Conservation (phyloP, 2,888 invertebrate genomes). For the Volucella inanis region DNA sequence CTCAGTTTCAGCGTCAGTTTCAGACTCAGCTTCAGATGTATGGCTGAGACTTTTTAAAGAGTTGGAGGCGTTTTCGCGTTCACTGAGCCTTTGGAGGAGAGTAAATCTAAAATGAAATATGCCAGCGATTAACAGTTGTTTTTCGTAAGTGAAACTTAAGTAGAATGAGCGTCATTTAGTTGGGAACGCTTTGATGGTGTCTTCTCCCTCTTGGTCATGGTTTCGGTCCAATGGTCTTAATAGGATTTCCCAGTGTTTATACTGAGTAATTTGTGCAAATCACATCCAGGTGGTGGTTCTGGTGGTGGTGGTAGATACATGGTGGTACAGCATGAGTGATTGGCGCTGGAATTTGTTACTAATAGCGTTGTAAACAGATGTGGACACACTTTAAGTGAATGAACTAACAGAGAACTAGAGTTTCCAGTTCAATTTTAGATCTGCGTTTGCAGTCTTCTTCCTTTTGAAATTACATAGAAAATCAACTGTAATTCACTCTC, state of each 20-base stretch:
- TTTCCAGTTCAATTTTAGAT: conserved; percentile 28
- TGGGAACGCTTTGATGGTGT: conserved; percentile 52
- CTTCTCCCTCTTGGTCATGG: conserved; percentile 3
- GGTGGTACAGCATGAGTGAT: conserved; percentile 58
- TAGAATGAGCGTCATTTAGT: conserved; percentile 74
- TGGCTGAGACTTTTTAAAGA: conserved; percentile 7
- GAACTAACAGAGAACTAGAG: conserved; percentile 35
- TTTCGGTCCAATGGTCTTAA: conserved; percentile 1
- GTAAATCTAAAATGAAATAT: conserved; percentile 74
- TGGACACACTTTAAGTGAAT: conserved; percentile 64
- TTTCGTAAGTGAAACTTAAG: conserved; percentile 75
- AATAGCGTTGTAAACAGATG: conserved; percentile 74
- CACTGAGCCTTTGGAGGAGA: conserved; percentile 18
- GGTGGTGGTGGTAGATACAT: conserved; percentile 11
- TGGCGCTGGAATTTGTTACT: conserved; percentile 62
- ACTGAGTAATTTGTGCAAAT: conserved; percentile 70
- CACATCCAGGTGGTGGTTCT: conserved; percentile 66
- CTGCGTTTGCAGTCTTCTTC: too few species aligned
- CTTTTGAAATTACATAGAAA: background rate
- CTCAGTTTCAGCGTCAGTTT: too few species aligned
- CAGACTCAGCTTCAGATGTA: conserved; percentile 65
- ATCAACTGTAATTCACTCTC: background rate
- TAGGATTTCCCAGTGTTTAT: conserved; percentile 49
- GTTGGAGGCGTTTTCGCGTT: conserved; percentile 72
- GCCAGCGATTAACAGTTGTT: conserved; percentile 74